Conservation (phyloP, 1,140 invertebrate species). For the Ericerus pela region DNA sequence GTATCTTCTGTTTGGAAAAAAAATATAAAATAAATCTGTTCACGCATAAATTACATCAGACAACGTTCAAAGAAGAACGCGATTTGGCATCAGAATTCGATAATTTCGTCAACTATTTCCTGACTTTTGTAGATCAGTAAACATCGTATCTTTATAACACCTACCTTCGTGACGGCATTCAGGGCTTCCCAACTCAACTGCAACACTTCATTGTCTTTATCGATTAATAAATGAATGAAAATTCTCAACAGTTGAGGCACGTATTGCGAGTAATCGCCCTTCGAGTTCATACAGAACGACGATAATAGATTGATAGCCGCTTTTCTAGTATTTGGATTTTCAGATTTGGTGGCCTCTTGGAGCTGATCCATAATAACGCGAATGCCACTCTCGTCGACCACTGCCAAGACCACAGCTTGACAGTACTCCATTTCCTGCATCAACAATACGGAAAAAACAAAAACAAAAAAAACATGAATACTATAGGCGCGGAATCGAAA, state of each 20-base stretch:
- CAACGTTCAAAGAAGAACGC: no score
- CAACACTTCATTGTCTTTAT: slow-evolving; percentile 55
- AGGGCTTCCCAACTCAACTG: slow-evolving; percentile 79
- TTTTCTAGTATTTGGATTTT: slow-evolving; percentile 41
- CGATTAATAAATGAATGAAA: slow-evolving; percentile 70
- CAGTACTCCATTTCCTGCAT: slow-evolving; percentile 74
- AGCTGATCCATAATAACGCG: slow-evolving; percentile 78
- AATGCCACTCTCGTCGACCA: slow-evolving; percentile 72
- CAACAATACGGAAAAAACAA: slow-evolving; percentile 5
- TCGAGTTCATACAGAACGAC: slow-evolving; percentile 75
- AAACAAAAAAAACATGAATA: slow-evolving; percentile 12
- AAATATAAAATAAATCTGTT: no score
- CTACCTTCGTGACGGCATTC: slow-evolving; percentile 70
- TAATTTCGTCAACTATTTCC: no score
- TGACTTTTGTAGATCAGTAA: no score
- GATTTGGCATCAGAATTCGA: no score
- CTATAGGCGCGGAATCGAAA: slow-evolving; percentile 8
- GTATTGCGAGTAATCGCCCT: slow-evolving; percentile 71
- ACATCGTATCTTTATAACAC: no score
- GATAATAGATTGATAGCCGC: slow-evolving; percentile 76
- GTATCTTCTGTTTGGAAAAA: no score
- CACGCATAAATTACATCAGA: no score
- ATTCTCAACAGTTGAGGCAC: slow-evolving; percentile 76
- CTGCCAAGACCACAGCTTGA: slow-evolving; percentile 78
- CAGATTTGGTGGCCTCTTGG: slow-evolving; percentile 58